These are phyloP conservation scores for Danio kyathit DNA, from an alignment of 2,797 vertebrate species.

Conservation along the genomic window DNA sequence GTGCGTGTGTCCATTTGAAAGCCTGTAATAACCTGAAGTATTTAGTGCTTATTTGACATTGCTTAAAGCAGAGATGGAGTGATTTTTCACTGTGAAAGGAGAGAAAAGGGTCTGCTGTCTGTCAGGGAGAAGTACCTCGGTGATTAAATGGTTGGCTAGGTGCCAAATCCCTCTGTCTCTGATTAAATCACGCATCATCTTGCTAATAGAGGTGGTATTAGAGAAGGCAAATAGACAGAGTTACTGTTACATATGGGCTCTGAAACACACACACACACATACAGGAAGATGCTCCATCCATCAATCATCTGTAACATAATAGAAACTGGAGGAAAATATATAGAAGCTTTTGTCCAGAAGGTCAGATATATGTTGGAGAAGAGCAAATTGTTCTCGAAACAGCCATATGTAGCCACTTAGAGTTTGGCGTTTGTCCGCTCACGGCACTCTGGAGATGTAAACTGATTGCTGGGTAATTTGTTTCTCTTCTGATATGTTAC, in stretches of 20 bases:
- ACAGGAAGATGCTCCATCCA: constrained; percentile 22
- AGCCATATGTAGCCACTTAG: constrained; percentile 36
- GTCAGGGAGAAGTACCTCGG: constrained; percentile 45
- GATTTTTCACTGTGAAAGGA: constrained; percentile 21
- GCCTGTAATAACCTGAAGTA: constrained; percentile 59
- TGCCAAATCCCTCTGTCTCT: constrained; percentile 49
- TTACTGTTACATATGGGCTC: constrained; percentile 34
- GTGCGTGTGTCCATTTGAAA: constrained; percentile 16
- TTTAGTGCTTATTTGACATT: constrained; percentile 48
- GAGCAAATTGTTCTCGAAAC: constrained; percentile 36
- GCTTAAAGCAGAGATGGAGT: background rate
- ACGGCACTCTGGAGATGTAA: constrained; percentile 27
- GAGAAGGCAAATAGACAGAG: constrained; percentile 41
- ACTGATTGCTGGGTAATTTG: constrained; percentile 44
- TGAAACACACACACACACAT: constrained; percentile 4
- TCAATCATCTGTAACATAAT: constrained; percentile 9
- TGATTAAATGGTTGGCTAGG: constrained; percentile 50
- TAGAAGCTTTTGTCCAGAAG: constrained; percentile 13
- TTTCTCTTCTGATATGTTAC: constrained; percentile 36
- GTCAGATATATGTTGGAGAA: constrained; percentile 34
- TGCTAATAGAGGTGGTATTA: constrained; percentile 47
- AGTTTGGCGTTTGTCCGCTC: background rate
- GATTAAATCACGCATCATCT: constrained; percentile 53
- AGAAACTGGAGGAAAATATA: background rate
- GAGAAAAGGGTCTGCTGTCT: constrained; percentile 46